Conservation (phyloP, 1,140 invertebrate genomes). For the Drosophila bipectinata region DNA sequence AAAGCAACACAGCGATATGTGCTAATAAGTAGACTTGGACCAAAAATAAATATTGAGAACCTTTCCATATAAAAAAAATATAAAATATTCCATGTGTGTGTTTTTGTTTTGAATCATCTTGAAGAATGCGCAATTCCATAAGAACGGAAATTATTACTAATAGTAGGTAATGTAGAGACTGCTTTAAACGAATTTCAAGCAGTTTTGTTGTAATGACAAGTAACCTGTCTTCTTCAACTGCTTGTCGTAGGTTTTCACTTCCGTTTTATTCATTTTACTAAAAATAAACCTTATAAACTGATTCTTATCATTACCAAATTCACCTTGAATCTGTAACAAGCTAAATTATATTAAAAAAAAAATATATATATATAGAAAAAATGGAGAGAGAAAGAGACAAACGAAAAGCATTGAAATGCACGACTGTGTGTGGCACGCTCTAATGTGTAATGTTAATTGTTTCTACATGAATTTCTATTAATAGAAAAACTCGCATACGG, state of each 20-base stretch:
- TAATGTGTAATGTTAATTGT: slow-evolving; percentile 69
- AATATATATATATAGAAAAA: not conserved
- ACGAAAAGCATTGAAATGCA: slow-evolving; percentile 46
- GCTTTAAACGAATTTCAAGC: slow-evolving; percentile 6
- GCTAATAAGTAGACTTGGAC: slow-evolving; percentile 40
- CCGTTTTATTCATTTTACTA: slow-evolving; percentile 26
- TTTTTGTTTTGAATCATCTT: slow-evolving; percentile 24
- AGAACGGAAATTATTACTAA: slow-evolving; percentile 24
- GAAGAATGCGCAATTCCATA: slow-evolving; percentile 38
- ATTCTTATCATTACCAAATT: slow-evolving; percentile 29
- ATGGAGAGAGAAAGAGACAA: not conserved
- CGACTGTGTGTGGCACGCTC: slow-evolving; percentile 15
- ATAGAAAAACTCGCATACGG: slow-evolving; percentile 53
- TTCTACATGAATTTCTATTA: slow-evolving; percentile 59
- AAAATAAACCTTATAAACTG: slow-evolving; percentile 26
- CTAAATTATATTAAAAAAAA: slow-evolving; percentile 8
- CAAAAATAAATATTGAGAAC: slow-evolving; percentile 47
- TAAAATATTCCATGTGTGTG: no score
- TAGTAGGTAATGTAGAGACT: not conserved
- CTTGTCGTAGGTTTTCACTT: slow-evolving; percentile 19
- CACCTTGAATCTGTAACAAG: slow-evolving; percentile 74
- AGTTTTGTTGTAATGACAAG: slow-evolving; percentile 3
- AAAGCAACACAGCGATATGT: slow-evolving; percentile 30
- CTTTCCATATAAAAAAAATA: slow-evolving; percentile 11
- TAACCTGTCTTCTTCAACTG: not conserved